phyloP scores from a whole-genome alignment of 1,140 invertebrate genomes.

The Pseudomyrmex cubaensis region DNA sequence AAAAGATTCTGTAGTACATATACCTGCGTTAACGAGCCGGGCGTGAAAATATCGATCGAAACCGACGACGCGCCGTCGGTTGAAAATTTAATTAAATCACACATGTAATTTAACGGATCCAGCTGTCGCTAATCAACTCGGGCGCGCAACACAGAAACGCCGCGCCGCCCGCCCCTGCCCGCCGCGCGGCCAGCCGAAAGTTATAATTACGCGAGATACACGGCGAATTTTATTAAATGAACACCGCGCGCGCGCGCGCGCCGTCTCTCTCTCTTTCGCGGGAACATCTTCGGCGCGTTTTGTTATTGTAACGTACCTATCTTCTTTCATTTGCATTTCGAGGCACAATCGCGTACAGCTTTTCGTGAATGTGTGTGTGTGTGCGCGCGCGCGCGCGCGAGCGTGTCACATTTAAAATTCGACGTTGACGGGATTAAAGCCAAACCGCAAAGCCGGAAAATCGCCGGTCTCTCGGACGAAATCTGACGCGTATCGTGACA shows the following conservation, averaged over 20 bases:
- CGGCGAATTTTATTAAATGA: constrained; percentile 50
- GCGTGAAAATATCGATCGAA: constrained; percentile 39
- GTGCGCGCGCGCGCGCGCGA: no score
- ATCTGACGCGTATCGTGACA: constrained; percentile 56
- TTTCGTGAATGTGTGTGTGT: no score
- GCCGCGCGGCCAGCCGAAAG: constrained; percentile 25
- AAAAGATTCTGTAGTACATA: background rate
- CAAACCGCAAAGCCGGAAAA: constrained; percentile 51
- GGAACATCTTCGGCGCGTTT: constrained; percentile 14
- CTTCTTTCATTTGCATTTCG: constrained; percentile 46
- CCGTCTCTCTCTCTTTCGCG: no score
- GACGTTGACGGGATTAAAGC: constrained; percentile 49
- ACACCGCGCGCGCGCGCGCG: background rate
- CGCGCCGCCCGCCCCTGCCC: no score
- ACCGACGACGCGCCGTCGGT: background rate
- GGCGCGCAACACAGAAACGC: constrained; percentile 26
- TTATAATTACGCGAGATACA: constrained; percentile 58
- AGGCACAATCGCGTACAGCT: background rate
- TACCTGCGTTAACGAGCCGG: constrained; percentile 1
- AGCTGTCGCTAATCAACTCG: constrained; percentile 59
- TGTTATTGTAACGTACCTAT: constrained; percentile 4
- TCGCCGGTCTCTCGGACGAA: constrained; percentile 43
- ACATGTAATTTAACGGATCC: constrained; percentile 60
- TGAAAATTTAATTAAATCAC: constrained; percentile 62
- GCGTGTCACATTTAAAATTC: constrained; percentile 48